Evolutionary conservation across 2,113 vertebrate species (phyloP), one percentile per base, ranked within the genome.

Genomic region (Aleadryas rufinucha): DNA sequence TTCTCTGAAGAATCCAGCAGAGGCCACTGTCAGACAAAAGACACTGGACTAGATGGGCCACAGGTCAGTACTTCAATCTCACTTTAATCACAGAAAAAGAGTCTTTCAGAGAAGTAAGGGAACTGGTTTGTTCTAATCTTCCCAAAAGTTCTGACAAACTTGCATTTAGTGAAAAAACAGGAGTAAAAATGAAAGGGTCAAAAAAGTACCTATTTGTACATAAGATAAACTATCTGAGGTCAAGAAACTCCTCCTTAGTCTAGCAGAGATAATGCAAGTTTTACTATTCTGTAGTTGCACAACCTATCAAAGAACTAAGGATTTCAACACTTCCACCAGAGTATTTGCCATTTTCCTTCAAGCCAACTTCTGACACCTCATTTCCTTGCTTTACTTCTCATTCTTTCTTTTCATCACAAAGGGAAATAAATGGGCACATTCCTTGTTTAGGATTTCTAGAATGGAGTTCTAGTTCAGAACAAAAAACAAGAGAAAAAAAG

Each of bases 1-100:
- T 96, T 97, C 87, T 97, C 94, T 90, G 54, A 91, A 95, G 93
- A 96, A 95, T 97, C 96, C 96, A 97, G 95, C 94, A 97, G 96
- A 97, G 95, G 95, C 95, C 96, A 97, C 96, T 97, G 63, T 96
- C 93, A 96, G 93, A 97, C 87, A 96, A 94, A 87, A 94, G 82
- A 96, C 93, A 91, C 30, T n/a, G 87, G 94, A 91, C 91, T 83
- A 90, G 54, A 83, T 54, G 57, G 93, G 66, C 91, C 84, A 95
- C 50, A 75, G 96, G 95, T 95, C 93, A 97, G 21, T 70, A 94
- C 22, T 26, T 76, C 69, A 79, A 42, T 76, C 53, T 68, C 49
- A 31, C 23, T 71, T 93, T 39, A 72, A 92, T 61, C 26, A 88
- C n/a, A 86, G 42, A 35, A 68, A 42, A 77, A 22, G 44, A 53